A percentile compares a stretch with the other conserved stretches of the same genome.
phyloP scores from a whole-genome alignment of 1,140 invertebrate species.

The Paramacrobiotus metropolitanus region DNA sequence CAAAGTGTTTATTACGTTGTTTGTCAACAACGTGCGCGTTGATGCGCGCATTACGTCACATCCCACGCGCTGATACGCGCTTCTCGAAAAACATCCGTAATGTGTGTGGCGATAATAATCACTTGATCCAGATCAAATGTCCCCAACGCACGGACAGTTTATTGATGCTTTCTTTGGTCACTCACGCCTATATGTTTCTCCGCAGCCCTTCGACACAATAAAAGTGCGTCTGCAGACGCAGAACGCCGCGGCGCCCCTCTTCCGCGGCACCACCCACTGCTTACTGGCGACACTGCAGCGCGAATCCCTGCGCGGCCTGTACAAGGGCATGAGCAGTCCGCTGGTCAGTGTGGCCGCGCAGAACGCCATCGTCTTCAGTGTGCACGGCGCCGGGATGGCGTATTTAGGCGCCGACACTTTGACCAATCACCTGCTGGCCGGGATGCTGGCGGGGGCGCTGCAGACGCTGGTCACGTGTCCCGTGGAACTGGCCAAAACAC shows the following conservation, averaged over 20 bases:
- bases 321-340: slow-evolving; percentile 60
- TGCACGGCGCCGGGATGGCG: slow-evolving; percentile 50
- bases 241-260: slow-evolving; percentile 37
- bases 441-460: slow-evolving; percentile 42
- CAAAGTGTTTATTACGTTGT: no score
- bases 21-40: no score
- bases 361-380: slow-evolving; percentile 73
- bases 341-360: slow-evolving; percentile 55
- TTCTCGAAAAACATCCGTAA: no score
- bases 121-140: no score
- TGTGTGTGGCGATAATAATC: no score
- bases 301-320: slow-evolving; percentile 44
- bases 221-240: slow-evolving; percentile 60
- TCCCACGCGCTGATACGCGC: no score
- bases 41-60: no score
- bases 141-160: no score
- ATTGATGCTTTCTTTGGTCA: no score
- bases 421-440: slow-evolving; percentile 38
- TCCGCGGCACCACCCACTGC: slow-evolving; percentile 53
- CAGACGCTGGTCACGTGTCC: slow-evolving; percentile 55
- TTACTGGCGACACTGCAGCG: slow-evolving; percentile 41
- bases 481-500: slow-evolving; percentile 62
- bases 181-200: no score
- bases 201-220: slow-evolving; percentile 66
- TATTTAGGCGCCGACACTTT: slow-evolving; percentile 27